Base-by-base conservation (phyloP, 2,797 vertebrate species). In the Notamacropus eugenii region DNA sequence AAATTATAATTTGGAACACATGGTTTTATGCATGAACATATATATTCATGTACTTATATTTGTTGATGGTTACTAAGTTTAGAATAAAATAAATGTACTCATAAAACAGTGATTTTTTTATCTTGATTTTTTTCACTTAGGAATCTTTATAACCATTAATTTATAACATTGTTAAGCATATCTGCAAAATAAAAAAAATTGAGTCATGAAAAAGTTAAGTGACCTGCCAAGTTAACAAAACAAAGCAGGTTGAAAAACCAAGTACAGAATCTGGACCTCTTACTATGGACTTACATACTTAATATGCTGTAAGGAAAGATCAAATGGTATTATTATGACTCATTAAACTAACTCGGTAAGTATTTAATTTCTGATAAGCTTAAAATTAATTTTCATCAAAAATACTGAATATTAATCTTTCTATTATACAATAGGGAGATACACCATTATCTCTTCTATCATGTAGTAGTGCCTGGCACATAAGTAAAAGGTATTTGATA, bases 281-380 rank as follows among this genome's bases (percentile, higher is more conserved):
- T 91, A 52, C 52, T 52, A 52, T 52, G 52, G 52, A 52, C 52
- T 52, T 8, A 52, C 52, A 52, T 52, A 52, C 52, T 52, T 52
- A 52, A 58, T 52, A 92, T 74, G 74, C 91, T 62, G 87, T 55
- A 95, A 96, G 90, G 29, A 93, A 59, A n/a, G 55, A 82, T 57
- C 55, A 96, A 94, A 96, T 29, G n/a, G n/a, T 54, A 19, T 92
- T n/a, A 94, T 90, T 90, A 92, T 28, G 59, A n/a, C 93, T 93
- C 90, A 56, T 87, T 96, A 94, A 94, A 96, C 92, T 92, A 94
- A 54, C 87, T 94, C 55, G 90, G 40, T 82, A 93, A 93, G 91
- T 52, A 11, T 54, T 92, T 28, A 55, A 87, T 56, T 54, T 87
- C 55, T 29, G 3, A 90, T 5, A 93, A 29, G 52, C 90, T 87